Percentiles rank a stretch among this genome's conserved stretches.
These are phyloP conservation scores for Zeus faber DNA, from an alignment of 2,113 vertebrate species.

Conservation along the genomic window DNA sequence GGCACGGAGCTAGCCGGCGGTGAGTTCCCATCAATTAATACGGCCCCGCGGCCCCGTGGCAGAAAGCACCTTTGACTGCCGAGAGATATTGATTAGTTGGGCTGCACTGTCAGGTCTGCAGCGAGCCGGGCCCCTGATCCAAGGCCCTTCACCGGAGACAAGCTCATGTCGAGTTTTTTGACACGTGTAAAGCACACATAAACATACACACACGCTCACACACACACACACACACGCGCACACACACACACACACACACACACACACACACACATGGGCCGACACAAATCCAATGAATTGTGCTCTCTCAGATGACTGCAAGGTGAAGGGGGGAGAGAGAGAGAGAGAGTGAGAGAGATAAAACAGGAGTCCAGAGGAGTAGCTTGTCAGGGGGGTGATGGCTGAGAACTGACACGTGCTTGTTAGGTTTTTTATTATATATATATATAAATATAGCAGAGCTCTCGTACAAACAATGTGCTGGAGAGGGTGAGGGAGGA, in stretches of 20 bases:
- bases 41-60: conserved; percentile 82
- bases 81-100: conserved; percentile 93
- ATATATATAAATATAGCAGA: conserved; percentile 74
- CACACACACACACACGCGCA: conserved; percentile 10
- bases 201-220: conserved; percentile 36
- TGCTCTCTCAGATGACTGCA: conserved; percentile 61
- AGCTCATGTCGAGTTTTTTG: conserved; percentile 73
- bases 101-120: conserved; percentile 94
- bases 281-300: background rate
- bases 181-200: conserved; percentile 58
- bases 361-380: conserved; percentile 85
- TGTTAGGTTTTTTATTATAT: conserved; percentile 88
- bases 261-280: background rate
- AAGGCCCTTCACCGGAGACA: conserved; percentile 87
- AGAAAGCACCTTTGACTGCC: conserved; percentile 83
- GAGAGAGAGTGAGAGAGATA: conserved; percentile 84
- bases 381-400: conserved; percentile 82
- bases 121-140: conserved; percentile 88
- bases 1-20: conserved; percentile 83
- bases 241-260: conserved; percentile 12
- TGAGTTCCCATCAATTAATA: conserved; percentile 95
- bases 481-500: conserved; percentile 26
- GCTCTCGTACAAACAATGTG: conserved; percentile 55
- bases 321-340: conserved; percentile 72
- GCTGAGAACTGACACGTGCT: conserved; percentile 88